phyloP scores from a whole-genome alignment of 2,888 invertebrate species.

The Rutpela maculata region DNA sequence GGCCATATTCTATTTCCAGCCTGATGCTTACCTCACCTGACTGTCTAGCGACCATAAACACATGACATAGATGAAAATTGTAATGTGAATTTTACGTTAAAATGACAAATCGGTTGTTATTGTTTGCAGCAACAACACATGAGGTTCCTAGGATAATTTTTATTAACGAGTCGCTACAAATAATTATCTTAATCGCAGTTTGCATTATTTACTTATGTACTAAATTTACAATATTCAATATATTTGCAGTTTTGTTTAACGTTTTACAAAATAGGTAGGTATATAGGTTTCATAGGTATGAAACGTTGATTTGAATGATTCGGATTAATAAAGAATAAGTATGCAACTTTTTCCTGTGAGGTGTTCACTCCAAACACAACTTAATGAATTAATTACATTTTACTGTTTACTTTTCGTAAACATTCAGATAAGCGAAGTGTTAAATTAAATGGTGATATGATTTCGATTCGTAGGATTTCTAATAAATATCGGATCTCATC shows the following conservation, averaged over 20 bases:
- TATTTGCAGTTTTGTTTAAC: background rate
- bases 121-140: background rate
- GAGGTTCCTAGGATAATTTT: background rate
- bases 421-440: background rate
- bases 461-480: background rate
- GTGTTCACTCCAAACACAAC: background rate
- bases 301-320: too few relatives aligned
- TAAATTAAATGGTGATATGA: background rate
- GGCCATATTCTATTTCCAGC: conserved; percentile 67
- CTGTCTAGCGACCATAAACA: conserved; percentile 60
- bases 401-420: background rate
- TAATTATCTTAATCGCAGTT: background rate
- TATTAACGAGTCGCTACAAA: conserved; percentile 3
- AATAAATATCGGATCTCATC: background rate
- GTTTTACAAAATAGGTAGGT: background rate
- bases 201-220: background rate
- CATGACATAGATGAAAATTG: conserved; percentile 38
- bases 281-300: too few relatives aligned
- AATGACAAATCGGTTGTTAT: conserved; percentile 29
- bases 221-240: background rate
- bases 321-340: background rate
- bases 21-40: conserved; percentile 65
- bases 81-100: conserved; percentile 39
- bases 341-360: background rate
- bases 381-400: background rate